Evolutionary conservation across 2,113 vertebrate species (phyloP).

Genomic region (Caretta caretta): DNA sequence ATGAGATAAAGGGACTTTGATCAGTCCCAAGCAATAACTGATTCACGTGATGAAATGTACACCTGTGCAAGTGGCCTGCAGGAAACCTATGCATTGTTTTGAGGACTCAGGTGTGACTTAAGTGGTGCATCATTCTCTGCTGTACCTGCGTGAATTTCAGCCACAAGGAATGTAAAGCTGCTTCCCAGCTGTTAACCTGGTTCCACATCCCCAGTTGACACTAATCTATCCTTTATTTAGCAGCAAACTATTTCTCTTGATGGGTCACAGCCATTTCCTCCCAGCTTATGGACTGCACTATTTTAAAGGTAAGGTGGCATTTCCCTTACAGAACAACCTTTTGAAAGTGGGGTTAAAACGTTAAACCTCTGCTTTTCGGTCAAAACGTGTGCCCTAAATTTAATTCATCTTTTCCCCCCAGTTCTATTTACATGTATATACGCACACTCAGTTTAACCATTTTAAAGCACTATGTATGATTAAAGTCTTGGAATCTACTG

Average conservation of each 20-base stretch:
- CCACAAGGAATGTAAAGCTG: not conserved
- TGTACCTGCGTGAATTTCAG: not conserved
- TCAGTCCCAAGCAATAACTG: not conserved
- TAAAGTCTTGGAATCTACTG: not conserved
- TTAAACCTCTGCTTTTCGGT: not conserved
- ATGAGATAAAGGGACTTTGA: not conserved
- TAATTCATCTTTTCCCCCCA: not conserved
- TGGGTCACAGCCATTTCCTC: too few species aligned
- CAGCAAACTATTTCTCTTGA: not conserved
- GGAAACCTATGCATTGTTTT: accelerated
- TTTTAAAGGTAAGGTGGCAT: not conserved
- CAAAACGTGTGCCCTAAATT: not conserved
- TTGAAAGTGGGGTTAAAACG: accelerated
- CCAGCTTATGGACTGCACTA: not conserved
- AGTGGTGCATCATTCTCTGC: accelerated
- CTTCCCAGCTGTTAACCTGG: not conserved
- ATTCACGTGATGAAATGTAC: not conserved
- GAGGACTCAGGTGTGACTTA: not conserved
- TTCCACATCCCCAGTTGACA: not conserved
- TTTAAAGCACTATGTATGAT: not conserved
- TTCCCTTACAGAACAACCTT: accelerated
- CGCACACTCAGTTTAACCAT: not conserved
- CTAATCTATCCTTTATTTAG: not conserved
- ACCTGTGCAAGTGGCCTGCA: accelerated
- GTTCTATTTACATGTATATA: not conserved